Evolutionary conservation across 1,140 invertebrate species (phyloP), one percentile per base, ranked within the genome.

Genomic region (Dreissena rostriformis): DNA sequence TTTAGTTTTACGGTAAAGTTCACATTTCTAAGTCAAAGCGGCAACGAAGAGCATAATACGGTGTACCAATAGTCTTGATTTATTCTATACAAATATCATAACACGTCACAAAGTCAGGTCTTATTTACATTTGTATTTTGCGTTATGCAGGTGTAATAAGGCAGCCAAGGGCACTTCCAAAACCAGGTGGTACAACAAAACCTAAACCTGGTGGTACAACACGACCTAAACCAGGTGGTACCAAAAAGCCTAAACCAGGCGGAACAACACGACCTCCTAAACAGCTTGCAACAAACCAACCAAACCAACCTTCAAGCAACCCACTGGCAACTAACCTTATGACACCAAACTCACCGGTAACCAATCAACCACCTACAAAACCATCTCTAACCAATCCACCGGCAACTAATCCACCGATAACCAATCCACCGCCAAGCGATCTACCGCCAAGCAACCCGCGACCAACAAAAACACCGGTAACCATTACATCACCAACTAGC

Each of bases 151-250:
- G 53, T 28, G 74, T 52, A 10, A 76, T 24, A 2, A 76, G 53
- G 12, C 19, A 17, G 57, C 74, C 53, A 14, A 83, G 39, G 39
- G 39, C 39, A 39, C 4, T 8, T 2, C 39, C 39, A 39, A 39
- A 19, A 76, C 73, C 73, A 51, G 81, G 81, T 24, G 72, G 71
- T 22, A 70, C 65, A 24, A 77, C 82, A 15, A 74, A 29, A 28
- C 78, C 78, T 15, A 65, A 53, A 29, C 74, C 73, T 28, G 74
- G 72, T 19, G 82, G 82, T 2, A 84, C 65, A 57, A 84, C 82
- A 1, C 66, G 26, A 68, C 81, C 81, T 22, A 84, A 61, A 24
- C 79, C 68, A 49, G 61, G 29, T 51, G 57, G 53, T 7, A 79
- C 65, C 7, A 83, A 72, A 1, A 68, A 52, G 6, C 57, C 26